phyloP scores from a whole-genome alignment of 2,888 invertebrate genomes.

The Tanytarsus gracilentus region DNA sequence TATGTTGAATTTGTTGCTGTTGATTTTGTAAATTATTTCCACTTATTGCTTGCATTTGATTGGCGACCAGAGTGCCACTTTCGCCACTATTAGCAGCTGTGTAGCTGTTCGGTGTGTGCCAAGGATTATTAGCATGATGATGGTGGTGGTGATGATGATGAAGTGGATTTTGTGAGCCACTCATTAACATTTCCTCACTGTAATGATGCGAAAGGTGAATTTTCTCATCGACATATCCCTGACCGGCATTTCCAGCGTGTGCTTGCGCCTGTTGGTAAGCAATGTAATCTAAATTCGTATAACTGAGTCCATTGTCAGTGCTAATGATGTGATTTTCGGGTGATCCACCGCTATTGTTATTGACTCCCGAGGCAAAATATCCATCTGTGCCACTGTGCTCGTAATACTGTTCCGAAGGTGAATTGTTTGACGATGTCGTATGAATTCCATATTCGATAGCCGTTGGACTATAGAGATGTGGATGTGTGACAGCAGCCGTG shows the following conservation, averaged over 20 bases:
- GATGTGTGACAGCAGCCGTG: conserved; percentile 33
- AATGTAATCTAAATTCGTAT: conserved; percentile 77
- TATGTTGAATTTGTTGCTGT: conserved; percentile 33
- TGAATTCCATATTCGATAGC: conserved; percentile 43
- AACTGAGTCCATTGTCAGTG: conserved; percentile 77
- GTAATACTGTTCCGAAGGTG: conserved; percentile 37
- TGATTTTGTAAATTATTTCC: conserved; percentile 33
- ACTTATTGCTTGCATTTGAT: conserved; percentile 34
- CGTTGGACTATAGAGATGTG: conserved; percentile 42
- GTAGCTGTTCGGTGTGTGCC: conserved; percentile 32
- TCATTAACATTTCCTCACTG: conserved; percentile 35
- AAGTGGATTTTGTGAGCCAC: conserved; percentile 32
- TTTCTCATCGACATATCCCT: conserved; percentile 42
- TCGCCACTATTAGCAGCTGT: not conserved
- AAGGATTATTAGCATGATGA: conserved; percentile 35
- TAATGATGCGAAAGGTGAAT: conserved; percentile 51
- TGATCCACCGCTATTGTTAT: conserved; percentile 31
- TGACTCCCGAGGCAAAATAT: not conserved
- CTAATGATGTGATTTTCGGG: conserved; percentile 60
- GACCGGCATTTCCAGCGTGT: conserved; percentile 33
- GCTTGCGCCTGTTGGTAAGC: conserved; percentile 48
- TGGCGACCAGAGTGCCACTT: conserved; percentile 34
- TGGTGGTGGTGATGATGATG: conserved; percentile 36
- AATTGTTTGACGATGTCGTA: conserved; percentile 39
- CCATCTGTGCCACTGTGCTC: conserved; percentile 8